phyloP scores from a whole-genome alignment of 1,140 invertebrate genomes.

The Chelonus insularis region DNA sequence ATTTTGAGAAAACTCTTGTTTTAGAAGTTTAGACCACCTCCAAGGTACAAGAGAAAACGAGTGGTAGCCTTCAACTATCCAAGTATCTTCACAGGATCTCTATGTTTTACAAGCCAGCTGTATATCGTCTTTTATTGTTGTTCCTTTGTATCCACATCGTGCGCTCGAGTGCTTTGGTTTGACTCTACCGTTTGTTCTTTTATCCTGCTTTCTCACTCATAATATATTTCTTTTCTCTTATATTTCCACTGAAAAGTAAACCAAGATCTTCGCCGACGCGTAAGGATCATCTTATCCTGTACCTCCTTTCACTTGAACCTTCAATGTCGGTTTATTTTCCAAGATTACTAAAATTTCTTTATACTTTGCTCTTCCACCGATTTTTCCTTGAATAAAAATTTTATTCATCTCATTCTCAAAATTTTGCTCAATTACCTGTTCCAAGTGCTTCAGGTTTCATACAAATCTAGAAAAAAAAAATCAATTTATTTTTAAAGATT shows the following conservation, averaged over 20 bases:
- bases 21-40: too few relatives aligned
- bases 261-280: neutral
- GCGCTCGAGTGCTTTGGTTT: conserved; percentile 42
- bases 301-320: neutral
- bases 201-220: conserved; percentile 24
- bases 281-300: neutral
- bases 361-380: too few relatives aligned
- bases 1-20: too few relatives aligned
- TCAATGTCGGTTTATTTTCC: conserved; percentile 2
- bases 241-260: neutral
- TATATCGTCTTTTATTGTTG: conserved; percentile 52
- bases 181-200: conserved; percentile 47
- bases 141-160: conserved; percentile 44
- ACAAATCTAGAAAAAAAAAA: too few relatives aligned
- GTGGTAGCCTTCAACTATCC: conserved; percentile 18
- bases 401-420: too few relatives aligned
- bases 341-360: too few relatives aligned
- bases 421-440: too few relatives aligned
- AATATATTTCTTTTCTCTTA: conserved; percentile 15
- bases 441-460: too few relatives aligned
- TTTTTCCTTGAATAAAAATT: too few relatives aligned
- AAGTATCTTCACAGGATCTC: conserved; percentile 58
- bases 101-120: conserved; percentile 59
- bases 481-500: too few relatives aligned
- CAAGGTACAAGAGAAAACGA: too few relatives aligned